Evolutionary conservation across 1,140 invertebrate species (phyloP).

Genomic region (Drosophila jambulina): DNA sequence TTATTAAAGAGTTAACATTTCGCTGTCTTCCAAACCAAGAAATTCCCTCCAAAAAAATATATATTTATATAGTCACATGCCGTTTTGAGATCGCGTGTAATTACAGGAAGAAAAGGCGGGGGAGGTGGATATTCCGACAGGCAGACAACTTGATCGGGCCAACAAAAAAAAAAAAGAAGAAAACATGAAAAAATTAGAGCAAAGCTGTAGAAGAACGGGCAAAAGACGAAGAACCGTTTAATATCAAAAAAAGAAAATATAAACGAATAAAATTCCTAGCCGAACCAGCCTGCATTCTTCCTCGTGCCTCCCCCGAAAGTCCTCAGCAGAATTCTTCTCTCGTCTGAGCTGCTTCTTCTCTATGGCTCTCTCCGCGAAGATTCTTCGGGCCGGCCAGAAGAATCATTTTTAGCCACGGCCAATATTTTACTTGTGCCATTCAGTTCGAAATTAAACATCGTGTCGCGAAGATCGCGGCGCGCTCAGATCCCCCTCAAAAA

Average conservation of each 20-base stretch:
- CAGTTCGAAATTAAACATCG: slow-evolving; percentile 80
- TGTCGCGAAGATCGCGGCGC: slow-evolving; percentile 66
- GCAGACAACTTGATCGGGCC: slow-evolving; percentile 65
- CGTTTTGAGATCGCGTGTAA: slow-evolving; percentile 56
- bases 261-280: slow-evolving; percentile 74
- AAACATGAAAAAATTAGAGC: slow-evolving; percentile 9
- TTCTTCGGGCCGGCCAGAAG: slow-evolving; percentile 67
- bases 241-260: slow-evolving; percentile 66
- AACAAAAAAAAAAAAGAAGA: slow-evolving; percentile 11
- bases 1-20: slow-evolving; percentile 39
- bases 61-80: slow-evolving; percentile 48
- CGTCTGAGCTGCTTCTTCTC: slow-evolving; percentile 14
- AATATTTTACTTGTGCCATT: slow-evolving; percentile 65
- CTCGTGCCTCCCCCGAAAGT: slow-evolving; percentile 19
- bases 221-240: slow-evolving; percentile 59
- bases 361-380: slow-evolving; percentile 38
- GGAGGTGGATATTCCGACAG: slow-evolving; percentile 10
- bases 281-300: slow-evolving; percentile 41
- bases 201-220: slow-evolving; percentile 20
- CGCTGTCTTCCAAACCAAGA: not conserved
- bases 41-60: slow-evolving; percentile 2
- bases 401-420: slow-evolving; percentile 78
- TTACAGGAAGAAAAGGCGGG: slow-evolving; percentile 25
- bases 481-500: slow-evolving; percentile 15
- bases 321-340: slow-evolving; percentile 16